Evolutionary conservation across 2,888 invertebrate genomes (phyloP).

Genomic region (Lottia scabra): DNA sequence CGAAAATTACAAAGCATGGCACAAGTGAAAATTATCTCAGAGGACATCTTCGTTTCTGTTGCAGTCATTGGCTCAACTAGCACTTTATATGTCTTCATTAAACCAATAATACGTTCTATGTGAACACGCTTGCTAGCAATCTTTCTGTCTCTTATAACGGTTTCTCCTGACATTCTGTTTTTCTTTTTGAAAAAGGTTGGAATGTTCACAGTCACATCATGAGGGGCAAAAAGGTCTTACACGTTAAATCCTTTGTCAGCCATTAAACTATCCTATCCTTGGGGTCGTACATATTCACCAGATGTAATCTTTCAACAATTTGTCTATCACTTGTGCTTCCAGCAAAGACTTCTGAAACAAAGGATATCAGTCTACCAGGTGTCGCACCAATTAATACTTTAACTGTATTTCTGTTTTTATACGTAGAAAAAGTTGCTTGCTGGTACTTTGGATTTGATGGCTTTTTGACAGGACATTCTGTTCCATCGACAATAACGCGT

Average conservation of each 20-base stretch:
- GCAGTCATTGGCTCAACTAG: neutral
- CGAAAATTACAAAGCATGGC: conserved; percentile 6
- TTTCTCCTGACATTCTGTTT: conserved; percentile 27
- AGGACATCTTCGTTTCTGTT: neutral
- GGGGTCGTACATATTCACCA: conserved; percentile 25
- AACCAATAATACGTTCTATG: conserved; percentile 37
- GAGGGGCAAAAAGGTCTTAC: conserved; percentile 32
- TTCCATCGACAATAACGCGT: conserved; percentile 42
- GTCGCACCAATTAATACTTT: conserved; percentile 24
- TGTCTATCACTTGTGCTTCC: conserved; percentile 37
- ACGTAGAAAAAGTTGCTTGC: conserved; percentile 5
- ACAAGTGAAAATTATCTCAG: neutral
- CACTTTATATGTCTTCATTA: conserved; percentile 25
- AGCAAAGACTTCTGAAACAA: conserved; percentile 24
- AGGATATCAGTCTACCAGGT: conserved; percentile 18
- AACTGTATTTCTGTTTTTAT: conserved; percentile 21
- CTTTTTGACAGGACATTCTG: conserved; percentile 39
- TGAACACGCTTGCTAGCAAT: conserved; percentile 37
- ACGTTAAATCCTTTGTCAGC: no score
- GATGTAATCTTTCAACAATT: conserved; percentile 29
- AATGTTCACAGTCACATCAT: conserved; percentile 34
- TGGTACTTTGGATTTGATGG: conserved; percentile 10
- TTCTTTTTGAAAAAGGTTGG: conserved; percentile 38
- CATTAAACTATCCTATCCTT: conserved; percentile 30
- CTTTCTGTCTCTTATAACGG: conserved; percentile 29